Base-by-base conservation (phyloP, 2,797 vertebrate genomes). In the Iguana delicatissima region DNA sequence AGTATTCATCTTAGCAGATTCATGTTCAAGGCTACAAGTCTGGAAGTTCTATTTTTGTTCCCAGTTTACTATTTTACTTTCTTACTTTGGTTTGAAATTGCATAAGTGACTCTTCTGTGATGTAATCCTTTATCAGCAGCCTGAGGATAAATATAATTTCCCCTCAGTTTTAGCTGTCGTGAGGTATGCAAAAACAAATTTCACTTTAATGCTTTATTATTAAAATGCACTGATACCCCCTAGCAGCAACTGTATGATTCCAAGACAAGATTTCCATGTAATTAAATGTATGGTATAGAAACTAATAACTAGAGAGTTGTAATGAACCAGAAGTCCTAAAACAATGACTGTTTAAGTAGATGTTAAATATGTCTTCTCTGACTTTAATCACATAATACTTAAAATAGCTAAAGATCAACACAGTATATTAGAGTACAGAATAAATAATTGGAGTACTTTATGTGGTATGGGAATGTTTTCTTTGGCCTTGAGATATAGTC, bases 181-280 rank as follows among this genome's bases (percentile, higher is more conserved):
- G 57, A 88, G 20, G 3, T 88, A 46, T 20, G 22, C 52, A 69
- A 64, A 84, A 67, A 22, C 32, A 84, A 64, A 64, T 14, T 1
- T 73, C 24, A 38, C 22, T 14, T 74, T 62, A 32, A 29, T 76
- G 3, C 4, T 83, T 88, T 88, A 55, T 81, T 72, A 52, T 67
- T 90, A 89, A 80, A 0, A 0, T 93, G 62, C 46, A 89, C 88
- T 85, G 80, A 93, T 76, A 91, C 32, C 81, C 59, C 0, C 0
- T 91, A 81, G 32, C 76, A 86, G 64, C 57, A 86, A 46, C 76
- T 88, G 83, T 55, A 64, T 86, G 88, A 82, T 88, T 93, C 77
- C 55, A 87, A 82, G 83, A 81, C 85, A 93, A 92, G 76, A 72
- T 35, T 9, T 83, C 93, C 9, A 0, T 89, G 52, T 93, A 86